A percentile compares a stretch with the other conserved stretches of the same genome.
Conservation (phyloP, 2,888 invertebrate species). For the Griposia aprilina region DNA sequence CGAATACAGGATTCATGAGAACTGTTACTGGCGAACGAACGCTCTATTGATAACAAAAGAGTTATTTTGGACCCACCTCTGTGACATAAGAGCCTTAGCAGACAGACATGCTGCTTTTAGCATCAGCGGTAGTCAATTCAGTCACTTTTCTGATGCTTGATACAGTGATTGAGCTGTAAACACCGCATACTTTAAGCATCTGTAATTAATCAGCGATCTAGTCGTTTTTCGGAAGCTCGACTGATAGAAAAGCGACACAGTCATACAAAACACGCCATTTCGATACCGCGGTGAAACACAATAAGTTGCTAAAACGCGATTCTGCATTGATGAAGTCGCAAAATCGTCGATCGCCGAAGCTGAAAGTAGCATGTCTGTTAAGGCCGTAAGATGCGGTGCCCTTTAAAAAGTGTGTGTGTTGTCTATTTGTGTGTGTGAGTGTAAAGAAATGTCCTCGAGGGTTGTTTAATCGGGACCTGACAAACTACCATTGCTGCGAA, state of each 20-base stretch:
- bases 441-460: slow-evolving; percentile 64
- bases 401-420: slow-evolving; percentile 9
- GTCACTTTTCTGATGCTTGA: neutral
- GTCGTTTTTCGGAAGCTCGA: neutral
- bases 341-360: neutral
- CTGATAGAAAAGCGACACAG: neutral
- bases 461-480: slow-evolving; percentile 69
- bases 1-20: neutral
- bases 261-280: neutral
- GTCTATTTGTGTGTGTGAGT: slow-evolving; percentile 31
- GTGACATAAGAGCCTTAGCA: neutral
- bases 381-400: neutral
- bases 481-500: slow-evolving; percentile 70
- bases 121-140: neutral
- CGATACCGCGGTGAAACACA: neutral
- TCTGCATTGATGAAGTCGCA: neutral
- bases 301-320: neutral
- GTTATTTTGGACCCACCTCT: neutral
- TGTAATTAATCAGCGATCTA: neutral
- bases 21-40: neutral
- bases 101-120: neutral
- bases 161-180: neutral
- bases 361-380: neutral
- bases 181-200: neutral
- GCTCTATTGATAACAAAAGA: neutral